Base-by-base conservation (phyloP, 2,113 vertebrate genomes). In the Tyto alba region DNA sequence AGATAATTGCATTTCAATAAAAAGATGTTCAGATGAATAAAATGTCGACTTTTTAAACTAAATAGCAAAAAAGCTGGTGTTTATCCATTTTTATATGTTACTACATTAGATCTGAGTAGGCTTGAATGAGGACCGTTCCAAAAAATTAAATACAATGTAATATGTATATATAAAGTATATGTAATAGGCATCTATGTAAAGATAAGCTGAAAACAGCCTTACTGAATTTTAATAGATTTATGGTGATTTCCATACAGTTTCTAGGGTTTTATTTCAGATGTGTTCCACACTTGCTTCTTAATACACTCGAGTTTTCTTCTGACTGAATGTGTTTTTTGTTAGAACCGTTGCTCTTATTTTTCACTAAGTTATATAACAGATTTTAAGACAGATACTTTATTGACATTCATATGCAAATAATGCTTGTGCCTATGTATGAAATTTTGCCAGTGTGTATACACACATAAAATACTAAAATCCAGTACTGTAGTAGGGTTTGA, bases 21-120 rank as follows among this genome's bases (percentile, higher is more conserved):
- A 9, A 25, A 6, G 16, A 38, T 2, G 2, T 19, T 67, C 16
- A 53, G 17, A 10, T 2, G 1, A 64, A n/a, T 21, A 76, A 30
- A 53, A 62, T n/a, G 22, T 34, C 0, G 0, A 32, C n/a, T 77
- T 72, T 52, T 9, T 52, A 74, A 88, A 38, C 20, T 36, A 9
- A 62, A 22, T 45, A 48, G 26, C 2, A 21, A 43, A 30, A 59
- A 52, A 40, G 1, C 23, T 67, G 8, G 2, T 7, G 3, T 68
- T 81, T 30, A 7, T 56, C 10, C 6, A 6, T 63, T 66, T 77
- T 40, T 19, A 4, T 21, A 6, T 56, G 10, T 62, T 62, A 10
- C 27, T 50, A 0, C 3, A 3, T 56, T 74, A 13, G 8, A 30
- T 59, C 5, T 67, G 22, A 13, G 3, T n/a, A 13, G 32, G 1